Conservation (phyloP, 2,797 vertebrate genomes). For the Hippopotamyrus pictus region DNA sequence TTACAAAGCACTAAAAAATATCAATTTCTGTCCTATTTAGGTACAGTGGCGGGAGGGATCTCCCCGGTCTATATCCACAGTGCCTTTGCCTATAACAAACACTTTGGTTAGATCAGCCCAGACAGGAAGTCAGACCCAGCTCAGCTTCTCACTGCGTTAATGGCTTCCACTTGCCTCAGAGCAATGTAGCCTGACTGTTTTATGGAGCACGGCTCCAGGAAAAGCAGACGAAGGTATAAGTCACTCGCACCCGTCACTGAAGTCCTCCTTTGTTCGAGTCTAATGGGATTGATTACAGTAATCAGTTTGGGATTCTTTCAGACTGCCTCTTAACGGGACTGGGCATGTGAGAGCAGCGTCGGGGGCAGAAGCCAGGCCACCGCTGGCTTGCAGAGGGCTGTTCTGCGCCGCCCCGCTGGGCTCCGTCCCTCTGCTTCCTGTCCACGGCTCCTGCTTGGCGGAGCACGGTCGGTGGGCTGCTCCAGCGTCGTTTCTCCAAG, state of each 20-base stretch:
- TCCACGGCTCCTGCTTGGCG: not conserved
- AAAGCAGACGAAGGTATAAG: constrained; percentile 4
- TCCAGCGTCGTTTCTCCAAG: not conserved
- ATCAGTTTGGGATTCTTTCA: constrained; percentile 13
- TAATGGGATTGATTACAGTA: constrained; percentile 19
- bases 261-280: not conserved
- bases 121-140: not conserved
- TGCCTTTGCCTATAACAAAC: not conserved
- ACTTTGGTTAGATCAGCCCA: not conserved
- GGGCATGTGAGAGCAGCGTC: not conserved
- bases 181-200: not conserved
- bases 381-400: constrained; percentile 7
- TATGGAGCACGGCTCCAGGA: not conserved
- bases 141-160: constrained; percentile 1
- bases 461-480: not conserved
- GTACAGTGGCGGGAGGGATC: not conserved
- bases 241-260: not conserved
- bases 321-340: constrained; percentile 1
- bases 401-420: not conserved
- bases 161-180: constrained; percentile 6
- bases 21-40: not conserved
- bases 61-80: not conserved
- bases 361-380: constrained; percentile 1
- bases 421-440: not conserved
- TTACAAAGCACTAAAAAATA: not conserved